These are phyloP conservation scores for Tachysurus vachellii DNA, from an alignment of 2,113 vertebrate genomes.

Conservation along the genomic window DNA sequence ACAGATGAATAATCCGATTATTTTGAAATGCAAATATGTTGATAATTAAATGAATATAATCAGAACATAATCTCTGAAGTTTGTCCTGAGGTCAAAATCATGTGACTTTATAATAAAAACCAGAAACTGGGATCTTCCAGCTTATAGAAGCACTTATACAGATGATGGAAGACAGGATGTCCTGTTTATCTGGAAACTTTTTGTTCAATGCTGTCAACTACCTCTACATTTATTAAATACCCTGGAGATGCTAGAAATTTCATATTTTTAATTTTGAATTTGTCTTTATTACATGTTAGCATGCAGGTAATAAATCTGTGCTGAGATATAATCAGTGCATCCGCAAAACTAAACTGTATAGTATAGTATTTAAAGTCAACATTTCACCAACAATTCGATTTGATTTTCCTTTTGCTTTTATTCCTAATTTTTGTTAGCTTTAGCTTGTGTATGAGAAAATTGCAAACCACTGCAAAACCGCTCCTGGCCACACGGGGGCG, in stretches of 20 bases:
- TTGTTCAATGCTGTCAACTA: not conserved
- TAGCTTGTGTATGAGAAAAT: not conserved
- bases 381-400: not conserved
- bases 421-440: not conserved
- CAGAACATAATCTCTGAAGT: not conserved
- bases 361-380: not conserved
- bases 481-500: not conserved
- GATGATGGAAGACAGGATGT: not conserved
- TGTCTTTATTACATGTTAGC: not conserved
- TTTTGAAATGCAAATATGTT: not conserved
- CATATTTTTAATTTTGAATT: not conserved
- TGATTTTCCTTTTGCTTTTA: not conserved
- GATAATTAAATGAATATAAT: not conserved
- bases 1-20: not conserved
- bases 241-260: not conserved
- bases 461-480: not conserved
- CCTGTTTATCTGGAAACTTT: not conserved
- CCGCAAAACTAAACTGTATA: not conserved
- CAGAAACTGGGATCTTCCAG: not conserved
- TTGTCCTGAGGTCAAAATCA: not conserved
- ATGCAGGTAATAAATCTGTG: not conserved
- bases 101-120: not conserved
- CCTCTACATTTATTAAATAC: not conserved
- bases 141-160: not conserved
- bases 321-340: not conserved